Percentiles rank a stretch among this genome's conserved stretches.
Conservation (phyloP, 2,797 vertebrate genomes). For the Periophthalmus magnuspinnatus region DNA sequence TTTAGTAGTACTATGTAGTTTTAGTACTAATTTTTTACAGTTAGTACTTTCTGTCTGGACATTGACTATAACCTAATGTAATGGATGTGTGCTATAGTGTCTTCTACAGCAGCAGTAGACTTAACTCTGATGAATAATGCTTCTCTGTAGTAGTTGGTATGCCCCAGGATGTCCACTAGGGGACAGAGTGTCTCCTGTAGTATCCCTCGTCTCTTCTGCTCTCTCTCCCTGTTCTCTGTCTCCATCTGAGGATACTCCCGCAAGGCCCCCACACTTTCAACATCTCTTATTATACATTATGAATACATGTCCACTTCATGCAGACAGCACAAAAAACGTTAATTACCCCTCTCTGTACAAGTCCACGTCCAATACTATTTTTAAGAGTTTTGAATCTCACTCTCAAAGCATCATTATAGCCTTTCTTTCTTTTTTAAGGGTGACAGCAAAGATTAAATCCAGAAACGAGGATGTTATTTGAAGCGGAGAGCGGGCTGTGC, state of each 20-base stretch:
- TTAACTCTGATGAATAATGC: background rate
- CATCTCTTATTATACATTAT: slow-evolving; percentile 48
- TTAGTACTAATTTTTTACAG: too few relatives aligned
- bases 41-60: too few relatives aligned
- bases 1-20: too few relatives aligned
- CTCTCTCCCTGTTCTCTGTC: slow-evolving; percentile 7
- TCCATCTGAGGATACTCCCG: slow-evolving; percentile 42
- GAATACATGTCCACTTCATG: slow-evolving; percentile 44
- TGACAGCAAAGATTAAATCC: slow-evolving; percentile 5
- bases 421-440: background rate
- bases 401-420: slow-evolving; percentile 2
- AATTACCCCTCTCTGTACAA: slow-evolving; percentile 39
- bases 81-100: too few relatives aligned
- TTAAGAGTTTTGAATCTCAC: background rate
- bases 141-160: slow-evolving; percentile 7
- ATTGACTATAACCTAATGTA: too few relatives aligned
- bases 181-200: slow-evolving; percentile 62
- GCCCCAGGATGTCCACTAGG: slow-evolving; percentile 60
- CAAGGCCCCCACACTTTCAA: slow-evolving; percentile 49
- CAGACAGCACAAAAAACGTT: slow-evolving; percentile 25
- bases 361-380: background rate
- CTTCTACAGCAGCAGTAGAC: background rate
- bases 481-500: slow-evolving; percentile 10
- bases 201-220: slow-evolving; percentile 24
- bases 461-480: slow-evolving; percentile 31